phyloP scores from a whole-genome alignment of 2,888 invertebrate species.

The Drosophila borealis region DNA sequence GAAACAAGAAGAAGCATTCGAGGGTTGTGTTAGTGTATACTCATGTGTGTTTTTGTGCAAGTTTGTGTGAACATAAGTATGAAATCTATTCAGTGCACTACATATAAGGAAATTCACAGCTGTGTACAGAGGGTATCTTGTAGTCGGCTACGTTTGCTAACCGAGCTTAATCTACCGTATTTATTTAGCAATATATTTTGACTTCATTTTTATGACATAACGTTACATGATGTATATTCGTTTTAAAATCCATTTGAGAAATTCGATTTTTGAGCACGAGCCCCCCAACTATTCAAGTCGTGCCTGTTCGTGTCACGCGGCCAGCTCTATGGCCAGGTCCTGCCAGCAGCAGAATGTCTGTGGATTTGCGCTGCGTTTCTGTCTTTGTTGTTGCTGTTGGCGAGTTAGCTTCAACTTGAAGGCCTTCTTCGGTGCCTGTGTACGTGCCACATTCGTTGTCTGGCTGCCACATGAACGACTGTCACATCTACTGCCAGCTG shows the following conservation, averaged over 20 bases:
- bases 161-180: neutral
- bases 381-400: constrained; percentile 13
- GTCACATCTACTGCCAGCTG: constrained; percentile 43
- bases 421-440: constrained; percentile 23
- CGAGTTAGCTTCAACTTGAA: constrained; percentile 31
- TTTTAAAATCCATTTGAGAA: neutral
- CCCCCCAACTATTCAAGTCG: neutral
- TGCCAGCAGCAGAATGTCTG: constrained; percentile 13
- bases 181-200: neutral
- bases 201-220: neutral
- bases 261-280: neutral
- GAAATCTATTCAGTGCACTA: too few species aligned
- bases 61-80: too few species aligned
- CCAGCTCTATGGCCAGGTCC: neutral
- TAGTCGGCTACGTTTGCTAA: neutral
- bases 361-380: constrained; percentile 25
- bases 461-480: constrained; percentile 26
- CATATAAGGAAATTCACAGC: too few species aligned
- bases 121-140: neutral
- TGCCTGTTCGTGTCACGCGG: constrained; percentile 14
- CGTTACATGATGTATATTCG: neutral
- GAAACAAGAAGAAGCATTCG: too few species aligned
- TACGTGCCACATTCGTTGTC: constrained; percentile 52
- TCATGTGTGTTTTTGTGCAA: too few species aligned
- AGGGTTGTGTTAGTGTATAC: too few species aligned